These are phyloP conservation scores for Pyrrhosoma nymphula DNA, from an alignment of 2,888 invertebrate species.

Conservation along the genomic window DNA sequence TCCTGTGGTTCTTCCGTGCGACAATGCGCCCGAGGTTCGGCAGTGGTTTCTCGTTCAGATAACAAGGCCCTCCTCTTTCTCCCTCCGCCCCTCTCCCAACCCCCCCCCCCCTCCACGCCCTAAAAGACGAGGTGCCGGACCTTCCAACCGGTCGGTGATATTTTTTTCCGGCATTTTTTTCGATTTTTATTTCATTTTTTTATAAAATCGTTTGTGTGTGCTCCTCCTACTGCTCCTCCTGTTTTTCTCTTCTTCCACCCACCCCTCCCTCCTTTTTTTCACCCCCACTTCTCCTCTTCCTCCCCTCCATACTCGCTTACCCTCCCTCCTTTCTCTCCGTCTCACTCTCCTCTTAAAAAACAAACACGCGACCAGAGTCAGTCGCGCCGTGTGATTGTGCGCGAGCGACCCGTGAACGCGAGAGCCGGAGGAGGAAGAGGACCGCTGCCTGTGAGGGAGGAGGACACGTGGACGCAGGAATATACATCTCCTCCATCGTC, in stretches of 20 bases:
- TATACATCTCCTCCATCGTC: not conserved
- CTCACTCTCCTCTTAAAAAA: not conserved
- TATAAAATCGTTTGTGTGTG: not conserved
- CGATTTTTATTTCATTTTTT: not conserved
- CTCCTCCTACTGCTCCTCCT: not conserved
- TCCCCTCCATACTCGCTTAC: not conserved
- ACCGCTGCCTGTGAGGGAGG: too few relatives aligned
- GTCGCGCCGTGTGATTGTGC: not conserved
- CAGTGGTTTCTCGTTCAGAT: not conserved
- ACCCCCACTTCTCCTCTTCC: not conserved
- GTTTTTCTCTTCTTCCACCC: not conserved
- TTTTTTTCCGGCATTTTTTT: not conserved
- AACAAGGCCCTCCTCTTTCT: not conserved
- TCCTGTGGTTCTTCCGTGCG: not conserved
- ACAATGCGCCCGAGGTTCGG: not conserved
- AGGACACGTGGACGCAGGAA: not conserved
- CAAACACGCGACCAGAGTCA: not conserved
- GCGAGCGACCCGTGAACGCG: not conserved
- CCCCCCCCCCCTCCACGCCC: too few relatives aligned
- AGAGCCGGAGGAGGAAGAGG: too few relatives aligned
- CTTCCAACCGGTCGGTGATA: not conserved
- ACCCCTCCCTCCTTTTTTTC: not conserved
- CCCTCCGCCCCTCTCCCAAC: too few relatives aligned
- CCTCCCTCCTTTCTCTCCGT: not conserved
- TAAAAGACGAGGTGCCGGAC: not conserved